Conservation (phyloP, 2,113 vertebrate species). For the Prochilodus magdalenae region DNA sequence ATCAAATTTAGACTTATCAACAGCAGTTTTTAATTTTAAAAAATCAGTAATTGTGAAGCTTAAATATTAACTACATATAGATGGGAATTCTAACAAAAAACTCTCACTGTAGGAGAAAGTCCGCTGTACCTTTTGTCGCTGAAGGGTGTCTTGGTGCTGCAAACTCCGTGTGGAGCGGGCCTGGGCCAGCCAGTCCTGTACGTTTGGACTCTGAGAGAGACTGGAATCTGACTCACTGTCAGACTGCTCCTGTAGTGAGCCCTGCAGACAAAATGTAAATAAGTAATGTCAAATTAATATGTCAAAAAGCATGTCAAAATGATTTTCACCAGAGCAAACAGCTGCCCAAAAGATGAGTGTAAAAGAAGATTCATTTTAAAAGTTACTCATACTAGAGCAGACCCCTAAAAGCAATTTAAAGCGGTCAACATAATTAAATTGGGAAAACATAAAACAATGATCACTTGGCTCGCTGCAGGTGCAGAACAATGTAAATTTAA, state of each 20-base stretch:
- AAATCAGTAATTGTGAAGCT: too few species aligned
- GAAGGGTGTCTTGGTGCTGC: slow-evolving; percentile 87
- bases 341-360: background rate
- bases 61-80: background rate
- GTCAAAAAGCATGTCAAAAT: background rate
- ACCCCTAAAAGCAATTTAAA: background rate
- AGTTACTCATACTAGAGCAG: too few species aligned
- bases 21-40: too few species aligned
- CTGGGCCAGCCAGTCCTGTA: slow-evolving; percentile 95
- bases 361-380: background rate
- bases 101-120: background rate
- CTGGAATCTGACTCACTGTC: slow-evolving; percentile 80
- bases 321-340: background rate
- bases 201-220: slow-evolving; percentile 85
- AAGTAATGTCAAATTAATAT: background rate
- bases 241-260: slow-evolving; percentile 87
- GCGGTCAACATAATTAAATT: background rate
- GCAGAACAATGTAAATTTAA: background rate
- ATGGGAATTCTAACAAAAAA: background rate
- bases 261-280: slow-evolving; percentile 69
- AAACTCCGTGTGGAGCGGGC: slow-evolving; percentile 84
- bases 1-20: background rate
- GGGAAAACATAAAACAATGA: background rate
- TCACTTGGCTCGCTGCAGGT: background rate
- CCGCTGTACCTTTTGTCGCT: slow-evolving; percentile 85